phyloP scores from a whole-genome alignment of 2,113 vertebrate species.

The Cariama cristata region DNA sequence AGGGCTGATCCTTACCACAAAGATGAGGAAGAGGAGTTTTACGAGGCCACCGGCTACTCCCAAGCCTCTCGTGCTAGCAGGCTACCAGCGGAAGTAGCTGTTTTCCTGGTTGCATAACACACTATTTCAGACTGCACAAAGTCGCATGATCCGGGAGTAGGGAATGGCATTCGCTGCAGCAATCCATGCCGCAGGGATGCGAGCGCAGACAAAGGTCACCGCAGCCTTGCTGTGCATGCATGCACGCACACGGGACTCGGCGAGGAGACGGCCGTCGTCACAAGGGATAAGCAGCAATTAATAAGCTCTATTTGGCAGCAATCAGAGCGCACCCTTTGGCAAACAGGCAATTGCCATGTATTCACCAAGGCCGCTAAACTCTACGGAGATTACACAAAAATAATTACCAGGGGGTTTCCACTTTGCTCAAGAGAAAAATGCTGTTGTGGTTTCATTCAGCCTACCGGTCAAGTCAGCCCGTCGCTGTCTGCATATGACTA shows the following conservation, averaged over 20 bases:
- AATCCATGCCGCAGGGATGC: neutral
- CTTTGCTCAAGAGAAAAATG: neutral
- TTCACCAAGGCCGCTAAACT: neutral
- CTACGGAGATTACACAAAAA: neutral
- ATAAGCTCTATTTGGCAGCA: conserved; percentile 47
- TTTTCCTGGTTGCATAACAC: conserved; percentile 7
- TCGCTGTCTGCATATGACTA: fast-evolving
- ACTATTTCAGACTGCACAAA: neutral
- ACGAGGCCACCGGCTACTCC: neutral
- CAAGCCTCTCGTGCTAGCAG: neutral
- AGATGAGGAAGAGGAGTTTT: neutral
- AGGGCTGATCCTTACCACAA: neutral
- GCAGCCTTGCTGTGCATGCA: neutral
- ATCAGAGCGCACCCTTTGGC: neutral
- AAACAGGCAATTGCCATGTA: neutral
- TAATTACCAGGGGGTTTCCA: neutral
- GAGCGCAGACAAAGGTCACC: neutral
- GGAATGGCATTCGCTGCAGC: neutral
- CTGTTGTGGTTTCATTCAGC: neutral
- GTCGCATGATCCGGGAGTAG: neutral
- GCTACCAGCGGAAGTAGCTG: neutral
- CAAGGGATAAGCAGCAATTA: neutral
- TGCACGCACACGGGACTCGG: neutral
- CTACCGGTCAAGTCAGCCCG: neutral
- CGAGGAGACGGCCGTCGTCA: neutral